Evolutionary conservation across 2,113 vertebrate genomes (phyloP).

Genomic region (Hypomesus transpacificus): DNA sequence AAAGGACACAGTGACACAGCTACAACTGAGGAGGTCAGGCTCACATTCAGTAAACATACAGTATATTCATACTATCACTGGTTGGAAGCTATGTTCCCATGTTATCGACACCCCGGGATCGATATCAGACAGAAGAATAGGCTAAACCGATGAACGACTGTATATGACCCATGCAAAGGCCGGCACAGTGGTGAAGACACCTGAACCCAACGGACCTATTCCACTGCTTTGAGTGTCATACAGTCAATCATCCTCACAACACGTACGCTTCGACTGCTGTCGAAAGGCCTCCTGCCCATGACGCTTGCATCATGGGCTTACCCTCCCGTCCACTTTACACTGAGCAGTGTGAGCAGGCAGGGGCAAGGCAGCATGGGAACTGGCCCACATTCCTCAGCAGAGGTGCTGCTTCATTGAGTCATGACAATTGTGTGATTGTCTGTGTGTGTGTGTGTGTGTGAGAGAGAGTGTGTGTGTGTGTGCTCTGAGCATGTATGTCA

Average conservation of each 20-base stretch:
- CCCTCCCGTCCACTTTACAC: conserved; percentile 6
- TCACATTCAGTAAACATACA: conserved; percentile 41
- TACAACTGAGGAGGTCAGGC: conserved; percentile 14
- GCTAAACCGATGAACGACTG: too few species aligned
- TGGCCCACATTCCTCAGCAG: conserved; percentile 44
- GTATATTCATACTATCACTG: neutral
- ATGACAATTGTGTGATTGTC: neutral
- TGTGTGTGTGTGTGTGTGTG: conserved; percentile 5
- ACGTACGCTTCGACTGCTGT: neutral
- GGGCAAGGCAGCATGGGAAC: conserved; percentile 37
- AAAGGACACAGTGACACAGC: conserved; percentile 53
- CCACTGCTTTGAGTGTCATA: too few species aligned
- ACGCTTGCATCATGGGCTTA: neutral
- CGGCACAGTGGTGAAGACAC: too few species aligned
- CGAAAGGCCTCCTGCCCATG: neutral
- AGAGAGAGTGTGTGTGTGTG: conserved; percentile 5
- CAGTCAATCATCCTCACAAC: too few species aligned
- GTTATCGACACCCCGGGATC: too few species aligned
- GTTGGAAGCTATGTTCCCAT: too few species aligned
- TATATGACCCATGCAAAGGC: too few species aligned
- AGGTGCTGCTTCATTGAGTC: conserved; percentile 35
- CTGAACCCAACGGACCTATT: too few species aligned
- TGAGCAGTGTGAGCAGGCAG: conserved; percentile 8
- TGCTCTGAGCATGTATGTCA: neutral
- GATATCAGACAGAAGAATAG: too few species aligned